A percentile compares a stretch with the other conserved stretches of the same genome.
phyloP scores from a whole-genome alignment of 2,888 invertebrate genomes.

The Danaus chrysippus region DNA sequence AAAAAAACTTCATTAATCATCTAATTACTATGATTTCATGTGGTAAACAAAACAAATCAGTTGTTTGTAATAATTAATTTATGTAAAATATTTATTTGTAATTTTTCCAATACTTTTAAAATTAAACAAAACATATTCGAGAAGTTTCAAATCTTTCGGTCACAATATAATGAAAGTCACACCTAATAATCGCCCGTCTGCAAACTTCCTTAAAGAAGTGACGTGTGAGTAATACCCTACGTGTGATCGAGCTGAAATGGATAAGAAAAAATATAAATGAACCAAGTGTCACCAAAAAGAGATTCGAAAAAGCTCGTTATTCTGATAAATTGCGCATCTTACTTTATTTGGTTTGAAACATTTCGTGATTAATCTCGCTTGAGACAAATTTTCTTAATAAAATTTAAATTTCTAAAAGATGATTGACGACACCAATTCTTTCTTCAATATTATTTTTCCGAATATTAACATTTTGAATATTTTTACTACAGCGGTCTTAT shows the following conservation, averaged over 20 bases:
- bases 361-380: conserved; percentile 43
- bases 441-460: neutral
- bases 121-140: neutral
- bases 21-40: no score
- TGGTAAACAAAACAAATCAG: no score
- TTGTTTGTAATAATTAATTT: no score
- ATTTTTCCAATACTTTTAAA: neutral
- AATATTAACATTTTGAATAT: conserved; percentile 3
- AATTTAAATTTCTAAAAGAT: conserved; percentile 24
- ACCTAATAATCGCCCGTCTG: conserved; percentile 12
- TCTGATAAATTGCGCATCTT: conserved; percentile 69
- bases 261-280: conserved; percentile 76
- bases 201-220: conserved; percentile 42
- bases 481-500: neutral
- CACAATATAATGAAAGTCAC: neutral
- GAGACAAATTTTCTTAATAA: conserved; percentile 46
- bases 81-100: neutral
- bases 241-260: conserved; percentile 71
- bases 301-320: conserved; percentile 74
- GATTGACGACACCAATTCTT: neutral
- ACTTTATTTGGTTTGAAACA: conserved; percentile 59
- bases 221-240: conserved; percentile 65
- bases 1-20: no score
- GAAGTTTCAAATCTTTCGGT: neutral
- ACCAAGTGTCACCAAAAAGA: conserved; percentile 69